Base-by-base conservation (phyloP, 2,888 invertebrate genomes). In the Rosalia funebris region DNA sequence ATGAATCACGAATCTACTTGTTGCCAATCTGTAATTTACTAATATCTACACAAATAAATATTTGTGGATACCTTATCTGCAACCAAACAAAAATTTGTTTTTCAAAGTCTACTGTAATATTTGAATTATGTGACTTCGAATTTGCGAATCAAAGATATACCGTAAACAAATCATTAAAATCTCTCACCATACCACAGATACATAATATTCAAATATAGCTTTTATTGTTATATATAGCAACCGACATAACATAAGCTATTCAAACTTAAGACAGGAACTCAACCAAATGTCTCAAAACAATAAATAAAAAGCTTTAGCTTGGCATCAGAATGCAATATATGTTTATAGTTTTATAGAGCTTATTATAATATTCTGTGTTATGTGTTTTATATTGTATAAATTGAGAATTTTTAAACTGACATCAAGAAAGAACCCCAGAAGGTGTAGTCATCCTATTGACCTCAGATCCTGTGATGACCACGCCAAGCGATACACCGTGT, bases 31-130 rank as follows among this genome's bases (percentile, higher is more conserved):
- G 7, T 7, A 25, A 25, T 25, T 25, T 25, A 7, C 25, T 7
- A 25, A 25, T 25, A 25, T 25, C 25, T 7, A 25, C 53, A 57
- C 47, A 16, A 46, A 57, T 52, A 58, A 58, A 54, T 55, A 55
- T 59, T 64, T 60, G 58, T 60, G 60, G 48, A 42, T 17, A 54
- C 47, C 54, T 42, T 19, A 48, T 58, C 57, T 60, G 58, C 64
- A 58, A 57, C 56, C 57, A 63, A 63, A 57, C 60, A 63, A 60
- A 59, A 62, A 58, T 55, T 55, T 50, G 59, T 62, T 59, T 59
- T 62, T 59, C 57, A 54, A 3, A 25, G 25, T 25, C 25, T 25
- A 25, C 25, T 25, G 25, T 58, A 36, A 32, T 20, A 53, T 46
- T 17, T 50, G 20, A 48, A 39, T 53, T 53, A 41, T 25, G 16